phyloP scores from a whole-genome alignment of 1,140 invertebrate species.

The Orius insidiosus region DNA sequence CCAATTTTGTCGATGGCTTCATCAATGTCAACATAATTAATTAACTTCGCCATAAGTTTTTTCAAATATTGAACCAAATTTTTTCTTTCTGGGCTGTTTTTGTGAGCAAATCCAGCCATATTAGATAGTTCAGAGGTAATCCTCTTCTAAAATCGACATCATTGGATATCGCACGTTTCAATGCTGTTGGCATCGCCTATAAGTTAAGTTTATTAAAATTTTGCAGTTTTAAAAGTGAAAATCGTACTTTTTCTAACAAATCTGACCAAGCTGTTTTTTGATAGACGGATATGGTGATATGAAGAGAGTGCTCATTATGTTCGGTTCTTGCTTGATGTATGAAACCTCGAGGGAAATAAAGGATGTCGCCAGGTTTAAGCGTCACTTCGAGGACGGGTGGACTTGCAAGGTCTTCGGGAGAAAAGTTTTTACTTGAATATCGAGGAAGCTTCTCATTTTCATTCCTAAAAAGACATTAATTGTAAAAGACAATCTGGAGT shows the following conservation, averaged over 20 bases:
- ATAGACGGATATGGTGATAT: slow-evolving; percentile 82
- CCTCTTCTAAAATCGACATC: slow-evolving; percentile 59
- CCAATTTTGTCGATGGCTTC: slow-evolving; percentile 69
- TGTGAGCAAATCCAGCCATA: slow-evolving; percentile 45
- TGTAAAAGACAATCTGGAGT: background rate
- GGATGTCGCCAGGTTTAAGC: slow-evolving; percentile 70
- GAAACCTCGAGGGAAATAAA: slow-evolving; percentile 83
- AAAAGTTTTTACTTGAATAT: slow-evolving; percentile 69
- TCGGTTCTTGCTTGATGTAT: slow-evolving; percentile 83
- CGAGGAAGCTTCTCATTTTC: slow-evolving; percentile 50
- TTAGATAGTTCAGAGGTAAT: slow-evolving; percentile 62
- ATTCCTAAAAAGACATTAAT: slow-evolving; percentile 21
- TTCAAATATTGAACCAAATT: too few species aligned
- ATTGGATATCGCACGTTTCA: slow-evolving; percentile 50
- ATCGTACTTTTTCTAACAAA: slow-evolving; percentile 50
- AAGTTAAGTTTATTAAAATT: slow-evolving; percentile 14
- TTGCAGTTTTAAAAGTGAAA: background rate
- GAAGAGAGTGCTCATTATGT: slow-evolving; percentile 64
- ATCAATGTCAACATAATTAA: slow-evolving; percentile 54
- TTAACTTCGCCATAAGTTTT: slow-evolving; percentile 41
- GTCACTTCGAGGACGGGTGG: slow-evolving; percentile 63
- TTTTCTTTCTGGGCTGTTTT: slow-evolving; percentile 26
- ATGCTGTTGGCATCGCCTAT: slow-evolving; percentile 51
- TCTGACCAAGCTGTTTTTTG: slow-evolving; percentile 83
- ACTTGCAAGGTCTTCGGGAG: slow-evolving; percentile 53